phyloP scores from a whole-genome alignment of 2,888 invertebrate species.

The Linnaemya vulpina region DNA sequence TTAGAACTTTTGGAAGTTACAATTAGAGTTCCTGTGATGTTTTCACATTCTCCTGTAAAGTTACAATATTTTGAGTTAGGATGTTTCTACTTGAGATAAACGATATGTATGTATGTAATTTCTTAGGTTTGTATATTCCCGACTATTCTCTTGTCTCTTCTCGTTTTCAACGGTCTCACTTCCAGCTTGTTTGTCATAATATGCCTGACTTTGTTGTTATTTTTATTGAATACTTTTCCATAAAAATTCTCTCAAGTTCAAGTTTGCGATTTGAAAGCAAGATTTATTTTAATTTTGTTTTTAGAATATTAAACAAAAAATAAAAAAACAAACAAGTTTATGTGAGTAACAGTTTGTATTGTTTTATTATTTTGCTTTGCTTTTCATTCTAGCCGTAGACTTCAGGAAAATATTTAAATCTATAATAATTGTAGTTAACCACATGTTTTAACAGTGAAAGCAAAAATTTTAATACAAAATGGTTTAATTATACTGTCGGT shows the following conservation, averaged over 20 bases:
- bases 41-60: too few relatives aligned
- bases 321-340: constrained; percentile 30
- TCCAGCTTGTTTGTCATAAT: constrained; percentile 39
- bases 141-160: not conserved
- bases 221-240: not conserved
- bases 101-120: not conserved
- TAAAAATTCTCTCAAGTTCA: constrained; percentile 62
- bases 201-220: not conserved
- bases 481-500: not conserved
- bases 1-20: too few relatives aligned
- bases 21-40: too few relatives aligned
- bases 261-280: constrained; percentile 47
- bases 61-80: too few relatives aligned
- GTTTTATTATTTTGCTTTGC: not conserved
- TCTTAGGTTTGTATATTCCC: not conserved
- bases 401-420: not conserved
- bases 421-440: not conserved
- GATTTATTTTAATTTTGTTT: constrained; percentile 36
- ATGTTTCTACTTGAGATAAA: too few relatives aligned
- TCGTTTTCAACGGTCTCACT: constrained; percentile 4
- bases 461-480: not conserved
- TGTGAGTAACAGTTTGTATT: not conserved
- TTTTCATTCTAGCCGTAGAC: constrained; percentile 18
- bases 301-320: constrained; percentile 11
- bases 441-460: not conserved